A percentile compares a stretch with the other conserved stretches of the same genome.
Conservation (phyloP, 2,113 vertebrate species). For the Chiloscyllium plagiosum region DNA sequence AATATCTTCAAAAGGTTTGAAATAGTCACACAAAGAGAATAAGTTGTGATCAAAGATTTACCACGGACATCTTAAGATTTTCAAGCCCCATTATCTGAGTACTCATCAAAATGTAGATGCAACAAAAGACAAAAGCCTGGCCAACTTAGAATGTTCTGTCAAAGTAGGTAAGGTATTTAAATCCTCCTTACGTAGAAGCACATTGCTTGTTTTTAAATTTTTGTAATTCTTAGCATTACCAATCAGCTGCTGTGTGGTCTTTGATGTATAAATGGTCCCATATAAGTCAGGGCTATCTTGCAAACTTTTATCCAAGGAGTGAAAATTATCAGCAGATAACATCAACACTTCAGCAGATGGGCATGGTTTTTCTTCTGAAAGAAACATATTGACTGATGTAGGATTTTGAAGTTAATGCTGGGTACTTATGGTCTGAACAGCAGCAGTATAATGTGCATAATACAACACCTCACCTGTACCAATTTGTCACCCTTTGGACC, state of each 20-base stretch:
- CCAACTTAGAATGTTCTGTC: background rate
- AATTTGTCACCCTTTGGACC: constrained; percentile 2
- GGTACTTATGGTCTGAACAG: constrained; percentile 13
- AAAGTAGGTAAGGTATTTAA: background rate
- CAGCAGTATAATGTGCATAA: background rate
- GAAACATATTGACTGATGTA: constrained; percentile 3
- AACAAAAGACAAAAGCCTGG: constrained; percentile 23
- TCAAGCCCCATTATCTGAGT: background rate
- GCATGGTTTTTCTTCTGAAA: background rate
- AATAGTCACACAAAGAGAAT: constrained; percentile 22
- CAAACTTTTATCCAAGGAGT: constrained; percentile 25
- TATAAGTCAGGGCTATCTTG: constrained; percentile 1
- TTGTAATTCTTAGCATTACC: constrained; percentile 27
- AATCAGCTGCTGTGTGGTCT: constrained; percentile 18
- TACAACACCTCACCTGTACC: background rate
- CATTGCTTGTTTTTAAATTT: constrained; percentile 1
- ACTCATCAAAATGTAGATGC: constrained; percentile 18
- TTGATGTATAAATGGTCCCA: constrained; percentile 33
- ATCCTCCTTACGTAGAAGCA: background rate
- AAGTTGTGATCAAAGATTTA: constrained; percentile 36
- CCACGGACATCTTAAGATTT: background rate
- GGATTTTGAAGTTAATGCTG: constrained; percentile 23
- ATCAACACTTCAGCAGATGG: constrained; percentile 34
- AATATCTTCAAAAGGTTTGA: constrained; percentile 25
- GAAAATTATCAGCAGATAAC: constrained; percentile 24